Base-by-base conservation (phyloP, 2,113 vertebrate genomes). In the Tinamus guttatus region DNA sequence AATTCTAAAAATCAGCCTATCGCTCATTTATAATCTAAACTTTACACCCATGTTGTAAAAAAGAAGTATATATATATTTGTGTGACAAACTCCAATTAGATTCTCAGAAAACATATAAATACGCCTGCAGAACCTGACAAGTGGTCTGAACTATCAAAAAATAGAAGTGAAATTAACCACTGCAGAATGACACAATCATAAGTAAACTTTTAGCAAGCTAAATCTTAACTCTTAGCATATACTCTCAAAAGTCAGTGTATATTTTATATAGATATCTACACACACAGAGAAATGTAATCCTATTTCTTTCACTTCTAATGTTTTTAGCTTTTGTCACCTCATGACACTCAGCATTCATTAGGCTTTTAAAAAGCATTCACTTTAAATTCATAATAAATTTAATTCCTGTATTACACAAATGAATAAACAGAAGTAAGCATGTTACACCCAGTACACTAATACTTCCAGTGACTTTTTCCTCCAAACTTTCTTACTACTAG, bases 201-300 rank as follows among this genome's bases (percentile, higher is more conserved):
- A 78, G 20, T 47, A 64, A 69, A 40, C 20, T 80, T 86, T 45
- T 45, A 54, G 81, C 25, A 16, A 68, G 34, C 69, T 78, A 78
- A 56, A 68, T 58, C 80, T 58, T 19, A 45, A 64, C 11, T 51
- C 41, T 69, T 38, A 60, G 1, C 1, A 5, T 38, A 79, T 13
- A 59, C 49, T 43, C 64, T 32, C n/a, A 43, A 78, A 81, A 71
- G 27, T 70, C 64, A 38, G 36, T 64, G 32, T 32, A 19, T 63
- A 3, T 30, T 73, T 56, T 70, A 34, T 47, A 47, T 2, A 41
- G 4, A 71, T 11, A 76, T 19, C 20, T 19, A 47, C 18, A 47
- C 45, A 47, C 19, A 20, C 45, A 47, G 6, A 90, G 25, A 11
- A 92, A 76, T 11, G 21, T 8, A 63, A 24, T 1, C 0, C 0